These are phyloP conservation scores for Charanyca ferruginea DNA, from an alignment of 2,888 invertebrate genomes.

Conservation along the genomic window DNA sequence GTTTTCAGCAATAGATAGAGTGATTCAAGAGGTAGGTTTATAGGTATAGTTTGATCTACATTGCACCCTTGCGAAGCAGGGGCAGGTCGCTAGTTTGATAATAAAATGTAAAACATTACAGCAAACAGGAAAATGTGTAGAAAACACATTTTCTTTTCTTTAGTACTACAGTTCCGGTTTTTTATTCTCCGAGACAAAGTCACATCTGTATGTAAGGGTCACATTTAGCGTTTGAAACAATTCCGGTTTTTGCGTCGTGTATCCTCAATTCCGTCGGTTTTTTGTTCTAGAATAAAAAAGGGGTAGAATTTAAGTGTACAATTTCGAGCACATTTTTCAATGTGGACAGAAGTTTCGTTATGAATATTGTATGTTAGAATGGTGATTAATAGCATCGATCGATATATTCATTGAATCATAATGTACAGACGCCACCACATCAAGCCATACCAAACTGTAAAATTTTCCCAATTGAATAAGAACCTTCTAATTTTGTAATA, in stretches of 20 bases:
- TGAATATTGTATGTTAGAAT: neutral
- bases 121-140: neutral
- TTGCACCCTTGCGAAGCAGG: too few species aligned
- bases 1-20: too few species aligned
- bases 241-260: constrained; percentile 59
- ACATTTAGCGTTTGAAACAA: neutral
- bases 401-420: neutral
- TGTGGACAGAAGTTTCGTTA: neutral
- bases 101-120: neutral
- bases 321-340: neutral
- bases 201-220: constrained; percentile 14
- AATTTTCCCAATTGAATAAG: too few species aligned
- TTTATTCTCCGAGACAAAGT: neutral
- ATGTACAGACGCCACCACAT: too few species aligned
- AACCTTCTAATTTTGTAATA: too few species aligned
- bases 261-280: constrained; percentile 59
- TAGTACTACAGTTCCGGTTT: neutral
- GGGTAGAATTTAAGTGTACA: constrained; percentile 17
- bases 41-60: too few species aligned
- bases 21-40: too few species aligned
- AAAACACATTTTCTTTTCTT: constrained; percentile 1
- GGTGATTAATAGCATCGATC: neutral
- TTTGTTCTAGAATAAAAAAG: constrained; percentile 56
- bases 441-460: too few species aligned
- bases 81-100: too few species aligned